phyloP scores from a whole-genome alignment of 2,797 vertebrate genomes.

The Odontamblyopus rebecca region DNA sequence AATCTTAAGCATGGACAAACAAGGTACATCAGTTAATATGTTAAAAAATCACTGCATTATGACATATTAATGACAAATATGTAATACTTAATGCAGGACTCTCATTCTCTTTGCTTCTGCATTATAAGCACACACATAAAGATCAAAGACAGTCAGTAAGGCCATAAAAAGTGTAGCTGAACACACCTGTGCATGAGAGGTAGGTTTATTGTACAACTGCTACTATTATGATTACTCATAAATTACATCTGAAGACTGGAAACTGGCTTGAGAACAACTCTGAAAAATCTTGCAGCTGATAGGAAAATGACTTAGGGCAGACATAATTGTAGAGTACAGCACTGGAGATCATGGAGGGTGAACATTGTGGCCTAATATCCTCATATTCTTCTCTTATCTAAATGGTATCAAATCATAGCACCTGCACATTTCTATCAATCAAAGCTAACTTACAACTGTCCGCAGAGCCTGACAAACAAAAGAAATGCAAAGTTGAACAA shows the following conservation, averaged over 20 bases:
- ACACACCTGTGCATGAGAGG: slow-evolving; percentile 34
- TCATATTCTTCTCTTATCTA: slow-evolving; percentile 2
- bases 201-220: slow-evolving; percentile 22
- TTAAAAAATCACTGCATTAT: background rate
- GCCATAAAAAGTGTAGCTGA: slow-evolving; percentile 15
- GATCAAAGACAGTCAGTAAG: slow-evolving; percentile 28
- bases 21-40: background rate
- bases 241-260: slow-evolving; percentile 53
- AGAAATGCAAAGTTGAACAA: slow-evolving; percentile 5
- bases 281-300: slow-evolving; percentile 55
- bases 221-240: slow-evolving; percentile 53
- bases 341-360: slow-evolving; percentile 40
- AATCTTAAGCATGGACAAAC: background rate
- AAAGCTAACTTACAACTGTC: background rate
- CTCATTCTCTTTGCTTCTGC: background rate
- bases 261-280: slow-evolving; percentile 65
- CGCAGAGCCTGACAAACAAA: slow-evolving; percentile 6
- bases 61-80: background rate
- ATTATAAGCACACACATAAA: slow-evolving; percentile 8
- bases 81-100: background rate
- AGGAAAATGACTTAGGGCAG: slow-evolving; percentile 50
- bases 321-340: slow-evolving; percentile 10
- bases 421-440: slow-evolving; percentile 16
- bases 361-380: slow-evolving; percentile 36
- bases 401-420: slow-evolving; percentile 2